These are phyloP conservation scores for Sorex araneus DNA, from an alignment of 2,113 vertebrate genomes.

Conservation along the genomic window DNA sequence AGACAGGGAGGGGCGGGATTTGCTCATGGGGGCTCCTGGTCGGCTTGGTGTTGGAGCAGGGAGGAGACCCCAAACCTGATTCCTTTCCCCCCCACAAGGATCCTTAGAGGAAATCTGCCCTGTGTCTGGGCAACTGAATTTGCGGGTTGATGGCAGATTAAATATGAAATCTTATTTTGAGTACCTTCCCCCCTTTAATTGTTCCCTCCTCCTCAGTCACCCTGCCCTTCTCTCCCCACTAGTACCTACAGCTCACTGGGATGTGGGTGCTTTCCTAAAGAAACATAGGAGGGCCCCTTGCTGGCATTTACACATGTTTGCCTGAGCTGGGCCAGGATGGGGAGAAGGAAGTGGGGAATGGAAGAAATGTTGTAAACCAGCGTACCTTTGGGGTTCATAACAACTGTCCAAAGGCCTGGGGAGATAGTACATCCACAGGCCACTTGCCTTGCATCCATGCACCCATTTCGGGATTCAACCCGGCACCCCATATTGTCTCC, in stretches of 20 bases:
- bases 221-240: too few relatives aligned
- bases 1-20: not conserved
- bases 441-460: too few relatives aligned
- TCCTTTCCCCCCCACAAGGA: not conserved
- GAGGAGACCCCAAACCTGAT: not conserved
- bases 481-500: too few relatives aligned
- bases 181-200: not conserved
- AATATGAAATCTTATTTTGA: slow-evolving; percentile 11
- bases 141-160: not conserved
- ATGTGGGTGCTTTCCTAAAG: slow-evolving; percentile 16
- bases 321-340: not conserved
- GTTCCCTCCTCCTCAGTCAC: not conserved
- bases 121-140: not conserved
- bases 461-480: too few relatives aligned
- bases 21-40: not conserved
- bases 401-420: too few relatives aligned
- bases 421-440: not conserved
- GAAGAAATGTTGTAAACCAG: not conserved
- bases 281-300: not conserved
- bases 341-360: not conserved
- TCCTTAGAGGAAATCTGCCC: not conserved
- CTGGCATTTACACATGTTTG: slow-evolving; percentile 47
- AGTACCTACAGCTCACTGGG: not conserved
- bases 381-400: not conserved
- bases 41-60: not conserved